Base-by-base conservation (phyloP, 2,888 invertebrate species). In the Nipponacmea schrenckii region DNA sequence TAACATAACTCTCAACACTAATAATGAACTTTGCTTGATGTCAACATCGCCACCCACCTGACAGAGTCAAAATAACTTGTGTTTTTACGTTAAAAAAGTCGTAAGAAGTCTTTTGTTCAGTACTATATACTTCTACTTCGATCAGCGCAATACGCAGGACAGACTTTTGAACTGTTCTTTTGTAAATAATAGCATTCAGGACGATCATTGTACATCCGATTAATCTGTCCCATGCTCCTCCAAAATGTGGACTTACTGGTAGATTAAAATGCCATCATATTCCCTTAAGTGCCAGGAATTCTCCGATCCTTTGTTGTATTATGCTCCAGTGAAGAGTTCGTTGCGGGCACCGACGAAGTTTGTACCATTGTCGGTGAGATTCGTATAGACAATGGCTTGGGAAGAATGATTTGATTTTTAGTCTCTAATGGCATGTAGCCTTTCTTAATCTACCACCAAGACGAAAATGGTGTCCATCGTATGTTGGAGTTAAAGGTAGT, bases 191-290 rank as follows among this genome's bases (percentile, higher is more conserved):
- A 15, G 44, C 39, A 24, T 77, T 77, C 17, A 50, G 50, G 20
- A 15, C 50, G 20, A 20, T 0, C 74, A 88, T 89, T 0, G 81
- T 74, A 0, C 82, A 82, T 65, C 86, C 85, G 0, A 88, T 84
- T 4, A 81, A 83, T 1, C 85, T 82, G 71, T 88, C 86, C 84
- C 86, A 88, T 4, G 87, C 67, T 1, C 86, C 86, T 2, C 87
- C 85, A 63, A 84, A 84, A 68, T 88, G 84, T 1, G 86, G 84
- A 5, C 84, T 79, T 31, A 72, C 71, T 3, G 86, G 84, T 5
- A 86, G 86, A 24, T 79, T 84, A 67, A 87, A 89, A 46, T 85
- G 78, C 86, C 87, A 89, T 3, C 73, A 64, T 12, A 83, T 80
- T 2, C 74, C 73, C 8, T 79, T 71, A 8, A 65, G 69, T 0